These are phyloP conservation scores for Macropis europaea DNA, from an alignment of 2,888 invertebrate species.

Conservation along the genomic window DNA sequence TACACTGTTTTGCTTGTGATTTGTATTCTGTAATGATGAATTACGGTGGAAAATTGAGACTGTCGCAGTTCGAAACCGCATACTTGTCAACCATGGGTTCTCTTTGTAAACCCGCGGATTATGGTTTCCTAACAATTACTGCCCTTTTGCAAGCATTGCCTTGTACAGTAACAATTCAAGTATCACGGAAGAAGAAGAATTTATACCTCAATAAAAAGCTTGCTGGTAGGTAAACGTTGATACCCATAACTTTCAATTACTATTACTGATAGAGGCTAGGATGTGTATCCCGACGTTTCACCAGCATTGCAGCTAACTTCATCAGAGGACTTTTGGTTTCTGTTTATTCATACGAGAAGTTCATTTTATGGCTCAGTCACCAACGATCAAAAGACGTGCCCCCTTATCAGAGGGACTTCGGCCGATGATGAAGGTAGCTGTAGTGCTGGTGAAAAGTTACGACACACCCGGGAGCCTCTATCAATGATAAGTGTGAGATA, in stretches of 20 bases:
- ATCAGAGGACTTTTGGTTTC: no score
- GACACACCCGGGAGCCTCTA: no score
- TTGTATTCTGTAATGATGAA: constrained; percentile 81
- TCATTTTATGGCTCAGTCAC: no score
- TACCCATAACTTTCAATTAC: neutral
- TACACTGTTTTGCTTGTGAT: constrained; percentile 82
- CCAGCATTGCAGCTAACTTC: no score
- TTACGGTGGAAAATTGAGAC: constrained; percentile 79
- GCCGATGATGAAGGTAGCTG: no score
- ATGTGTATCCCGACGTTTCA: no score
- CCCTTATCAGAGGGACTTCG: no score
- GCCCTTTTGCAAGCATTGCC: constrained; percentile 82
- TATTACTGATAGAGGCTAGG: neutral
- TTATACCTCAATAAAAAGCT: constrained; percentile 81
- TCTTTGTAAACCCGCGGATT: constrained; percentile 80
- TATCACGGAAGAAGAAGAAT: constrained; percentile 78
- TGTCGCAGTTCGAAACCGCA: constrained; percentile 78
- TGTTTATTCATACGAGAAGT: no score
- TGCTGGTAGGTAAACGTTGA: constrained; percentile 73
- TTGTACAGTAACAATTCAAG: constrained; percentile 81
- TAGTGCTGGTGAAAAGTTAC: no score
- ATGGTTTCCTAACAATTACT: constrained; percentile 81
- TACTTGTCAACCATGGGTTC: constrained; percentile 79
- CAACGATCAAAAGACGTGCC: no score
- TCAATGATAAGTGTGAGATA: no score